These are phyloP conservation scores for Uloborus plumipes DNA, from an alignment of 2,888 invertebrate species.

Conservation along the genomic window DNA sequence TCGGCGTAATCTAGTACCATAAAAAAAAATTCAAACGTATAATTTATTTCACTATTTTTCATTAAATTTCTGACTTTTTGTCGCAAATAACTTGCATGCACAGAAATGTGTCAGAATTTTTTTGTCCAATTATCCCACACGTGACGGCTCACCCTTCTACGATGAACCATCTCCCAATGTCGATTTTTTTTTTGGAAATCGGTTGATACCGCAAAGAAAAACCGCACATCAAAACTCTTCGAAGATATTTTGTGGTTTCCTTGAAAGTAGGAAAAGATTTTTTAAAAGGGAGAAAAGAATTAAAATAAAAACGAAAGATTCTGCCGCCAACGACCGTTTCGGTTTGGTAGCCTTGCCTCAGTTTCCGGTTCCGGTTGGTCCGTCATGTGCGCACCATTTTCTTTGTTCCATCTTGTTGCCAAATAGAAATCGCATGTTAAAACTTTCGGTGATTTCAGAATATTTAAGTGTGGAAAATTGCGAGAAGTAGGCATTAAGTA, in stretches of 20 bases:
- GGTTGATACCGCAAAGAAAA: constrained; percentile 2
- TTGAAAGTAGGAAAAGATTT: constrained; percentile 46
- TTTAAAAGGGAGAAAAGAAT: constrained; percentile 1
- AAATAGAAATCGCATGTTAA: constrained; percentile 6
- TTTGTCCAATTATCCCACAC: too few species aligned
- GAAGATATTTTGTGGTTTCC: constrained; percentile 45
- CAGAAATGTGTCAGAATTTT: too few species aligned
- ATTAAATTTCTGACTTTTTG: too few species aligned
- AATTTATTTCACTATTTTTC: too few species aligned
- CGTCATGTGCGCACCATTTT: constrained; percentile 46
- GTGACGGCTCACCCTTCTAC: too few species aligned
- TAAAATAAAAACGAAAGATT: constrained; percentile 19
- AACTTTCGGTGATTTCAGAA: neutral
- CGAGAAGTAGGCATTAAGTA: neutral
- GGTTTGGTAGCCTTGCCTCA: constrained; percentile 39
- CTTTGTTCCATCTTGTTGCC: constrained; percentile 7
- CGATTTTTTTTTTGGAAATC: too few species aligned
- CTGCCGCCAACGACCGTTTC: constrained; percentile 44
- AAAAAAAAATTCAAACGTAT: too few species aligned
- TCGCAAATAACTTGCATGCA: too few species aligned
- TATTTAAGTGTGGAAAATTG: neutral
- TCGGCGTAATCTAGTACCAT: too few species aligned
- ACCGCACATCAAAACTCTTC: constrained; percentile 30
- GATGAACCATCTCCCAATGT: too few species aligned
- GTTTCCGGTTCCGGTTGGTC: constrained; percentile 62